These are phyloP conservation scores for Mystacides longicornis DNA, from an alignment of 2,888 invertebrate species.

Conservation along the genomic window DNA sequence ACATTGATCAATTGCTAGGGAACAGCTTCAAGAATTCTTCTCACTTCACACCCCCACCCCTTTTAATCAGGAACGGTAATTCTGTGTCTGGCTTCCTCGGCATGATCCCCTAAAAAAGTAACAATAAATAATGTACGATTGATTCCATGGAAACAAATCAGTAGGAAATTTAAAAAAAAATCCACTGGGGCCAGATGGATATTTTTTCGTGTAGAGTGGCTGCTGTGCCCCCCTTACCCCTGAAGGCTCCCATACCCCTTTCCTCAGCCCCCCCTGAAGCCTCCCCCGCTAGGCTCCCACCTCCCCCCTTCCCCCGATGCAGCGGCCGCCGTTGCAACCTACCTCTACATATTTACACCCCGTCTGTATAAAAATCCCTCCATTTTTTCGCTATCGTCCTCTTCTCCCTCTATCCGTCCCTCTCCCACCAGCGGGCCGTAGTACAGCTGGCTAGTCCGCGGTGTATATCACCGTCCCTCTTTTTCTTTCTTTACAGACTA, in stretches of 20 bases:
- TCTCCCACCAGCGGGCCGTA: constrained; percentile 7
- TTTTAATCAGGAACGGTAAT: too few species aligned
- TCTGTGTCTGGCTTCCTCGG: too few species aligned
- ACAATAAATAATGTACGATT: constrained; percentile 9
- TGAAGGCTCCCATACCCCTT: constrained; percentile 1
- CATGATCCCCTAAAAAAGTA: too few species aligned
- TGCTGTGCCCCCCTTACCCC: constrained; percentile 9
- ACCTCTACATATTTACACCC: constrained; percentile 27
- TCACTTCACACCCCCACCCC: too few species aligned
- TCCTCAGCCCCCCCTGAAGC: constrained; percentile 17
- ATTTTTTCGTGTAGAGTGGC: constrained; percentile 14
- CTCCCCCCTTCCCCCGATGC: constrained; percentile 13
- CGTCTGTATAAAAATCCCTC: constrained; percentile 26
- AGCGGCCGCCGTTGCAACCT: constrained; percentile 25
- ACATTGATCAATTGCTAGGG: too few species aligned
- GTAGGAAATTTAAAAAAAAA: constrained; percentile 4
- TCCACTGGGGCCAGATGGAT: constrained; percentile 12
- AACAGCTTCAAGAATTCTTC: too few species aligned
- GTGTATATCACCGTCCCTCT: constrained; percentile 24
- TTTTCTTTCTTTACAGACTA: constrained; percentile 23
- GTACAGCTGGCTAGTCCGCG: constrained; percentile 12
- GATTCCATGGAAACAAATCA: constrained; percentile 9
- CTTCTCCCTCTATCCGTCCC: constrained; percentile 22
- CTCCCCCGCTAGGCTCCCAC: constrained; percentile 13
- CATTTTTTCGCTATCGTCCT: constrained; percentile 25